Percentiles rank a stretch among this genome's conserved stretches.
Conservation (phyloP, 2,113 vertebrate species). For the Thalassoma bifasciatum region DNA sequence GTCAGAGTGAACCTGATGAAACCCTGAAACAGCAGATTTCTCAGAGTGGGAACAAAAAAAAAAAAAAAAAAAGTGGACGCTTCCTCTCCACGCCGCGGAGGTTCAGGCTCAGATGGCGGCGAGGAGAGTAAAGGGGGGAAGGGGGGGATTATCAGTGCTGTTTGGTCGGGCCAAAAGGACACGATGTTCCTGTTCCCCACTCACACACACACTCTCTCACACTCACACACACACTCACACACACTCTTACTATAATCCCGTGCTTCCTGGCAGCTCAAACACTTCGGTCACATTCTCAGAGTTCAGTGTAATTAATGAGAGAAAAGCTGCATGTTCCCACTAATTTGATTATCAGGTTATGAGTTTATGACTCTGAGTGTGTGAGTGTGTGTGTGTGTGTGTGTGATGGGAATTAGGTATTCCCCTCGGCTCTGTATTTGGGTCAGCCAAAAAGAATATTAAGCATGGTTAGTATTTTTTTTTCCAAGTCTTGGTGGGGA, state of each 20-base stretch:
- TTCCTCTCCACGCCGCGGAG: neutral
- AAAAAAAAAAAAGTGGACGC: no score
- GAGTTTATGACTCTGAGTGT: neutral
- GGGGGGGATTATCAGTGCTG: neutral
- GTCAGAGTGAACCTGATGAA: neutral
- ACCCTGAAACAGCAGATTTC: neutral
- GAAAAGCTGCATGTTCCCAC: slow-evolving; percentile 34
- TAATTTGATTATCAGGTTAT: slow-evolving; percentile 20
- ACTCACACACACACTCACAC: slow-evolving; percentile 1
- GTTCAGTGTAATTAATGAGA: slow-evolving; percentile 27
- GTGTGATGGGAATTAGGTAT: neutral
- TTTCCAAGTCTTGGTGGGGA: no score
- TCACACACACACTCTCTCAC: neutral
- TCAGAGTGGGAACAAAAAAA: neutral
- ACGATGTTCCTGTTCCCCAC: slow-evolving; percentile 23
- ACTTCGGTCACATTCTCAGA: slow-evolving; percentile 31
- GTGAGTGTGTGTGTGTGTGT: neutral
- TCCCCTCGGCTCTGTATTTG: neutral
- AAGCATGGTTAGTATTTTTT: no score
- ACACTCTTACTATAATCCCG: slow-evolving; percentile 18
- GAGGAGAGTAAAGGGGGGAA: neutral
- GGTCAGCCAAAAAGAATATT: neutral
- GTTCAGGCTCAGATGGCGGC: neutral
- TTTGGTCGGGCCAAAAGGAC: slow-evolving; percentile 36
- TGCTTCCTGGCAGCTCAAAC: slow-evolving; percentile 28